A percentile compares a stretch with the other conserved stretches of the same genome.
Evolutionary conservation across 1,140 invertebrate genomes (phyloP).

Genomic region (Chlorops oryzae): DNA sequence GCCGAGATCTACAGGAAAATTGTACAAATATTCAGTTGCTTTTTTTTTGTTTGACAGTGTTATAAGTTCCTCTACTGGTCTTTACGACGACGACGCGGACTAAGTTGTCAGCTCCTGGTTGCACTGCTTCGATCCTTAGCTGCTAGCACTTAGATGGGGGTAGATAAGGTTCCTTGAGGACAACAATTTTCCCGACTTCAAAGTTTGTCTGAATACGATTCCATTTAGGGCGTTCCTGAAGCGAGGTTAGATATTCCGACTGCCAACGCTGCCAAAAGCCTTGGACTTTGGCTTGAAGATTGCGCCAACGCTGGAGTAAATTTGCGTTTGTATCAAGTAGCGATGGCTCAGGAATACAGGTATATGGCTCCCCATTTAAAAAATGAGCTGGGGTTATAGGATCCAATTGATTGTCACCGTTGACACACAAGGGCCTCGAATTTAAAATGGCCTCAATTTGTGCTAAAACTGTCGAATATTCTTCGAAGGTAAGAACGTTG

Average conservation of each 20-base stretch:
- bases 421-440: slow-evolving; percentile 30
- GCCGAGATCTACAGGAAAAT: too few species aligned
- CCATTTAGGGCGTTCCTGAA: slow-evolving; percentile 27
- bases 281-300: background rate
- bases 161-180: slow-evolving; percentile 23
- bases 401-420: slow-evolving; percentile 27
- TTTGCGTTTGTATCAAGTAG: too few species aligned
- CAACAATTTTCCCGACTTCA: slow-evolving; percentile 21
- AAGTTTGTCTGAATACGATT: slow-evolving; percentile 11
- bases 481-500: slow-evolving; percentile 27
- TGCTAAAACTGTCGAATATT: slow-evolving; percentile 24
- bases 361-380: slow-evolving; percentile 33
- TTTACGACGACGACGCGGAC: slow-evolving; percentile 25
- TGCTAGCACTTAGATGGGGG: slow-evolving; percentile 26
- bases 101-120: slow-evolving; percentile 25
- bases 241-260: slow-evolving; percentile 13
- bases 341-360: slow-evolving; percentile 16
- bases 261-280: slow-evolving; percentile 24
- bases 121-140: slow-evolving; percentile 14
- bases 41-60: too few species aligned
- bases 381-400: slow-evolving; percentile 46
- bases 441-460: slow-evolving; percentile 37
- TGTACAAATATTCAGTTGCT: too few species aligned
- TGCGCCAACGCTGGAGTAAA: too few species aligned
- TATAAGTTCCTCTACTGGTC: too few species aligned